Evolutionary conservation across 2,888 invertebrate species (phyloP), one percentile per base, ranked within the genome.

Genomic region (Drosophila kambysellisi): DNA sequence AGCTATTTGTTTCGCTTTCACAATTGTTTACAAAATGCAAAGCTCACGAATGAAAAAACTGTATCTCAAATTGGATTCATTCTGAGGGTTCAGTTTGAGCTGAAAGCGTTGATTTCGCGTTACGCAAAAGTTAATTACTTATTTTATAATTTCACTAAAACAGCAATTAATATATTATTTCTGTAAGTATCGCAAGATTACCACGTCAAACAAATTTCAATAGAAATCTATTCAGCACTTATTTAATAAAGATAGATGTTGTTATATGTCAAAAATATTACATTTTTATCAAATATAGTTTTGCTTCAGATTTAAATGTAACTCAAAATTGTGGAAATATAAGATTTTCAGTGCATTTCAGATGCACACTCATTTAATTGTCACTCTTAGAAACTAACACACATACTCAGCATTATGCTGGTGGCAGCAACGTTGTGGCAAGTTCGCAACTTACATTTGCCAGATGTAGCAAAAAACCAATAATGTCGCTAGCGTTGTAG

Each of bases 391-490:
- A 68, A 66, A 66, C 67, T 52, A 43, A 57, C 39, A 43, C 25
- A 48, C 11, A 57, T 4, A 46, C 3, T 9, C 32, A 29, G 29
- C 52, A 61, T 67, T 65, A 57, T 62, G 37, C 50, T 57, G 60
- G 70, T 71, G 65, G 68, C 56, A 73, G 69, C 65, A 65, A 35
- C 70, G 50, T 80, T 83, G 79, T 72, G 74, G 81, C 81, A 76
- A 72, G 81, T 70, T 76, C 52, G 53, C 64, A 57, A 74, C 74
- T 74, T 74, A 74, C 67, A 43, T 32, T 61, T 77, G 74, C 37
- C 58, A 65, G 79, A 59, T 80, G 79, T 79, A 83, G 75, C 83
- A 79, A 75, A 83, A 83, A 78, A 69, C 77, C 83, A 85, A 82
- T 83, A 85, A 81, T 80, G 81, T 66, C 67, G 70, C 70, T 77